Base-by-base conservation (phyloP, 1,140 invertebrate genomes). In the Arctopsyche grandis region DNA sequence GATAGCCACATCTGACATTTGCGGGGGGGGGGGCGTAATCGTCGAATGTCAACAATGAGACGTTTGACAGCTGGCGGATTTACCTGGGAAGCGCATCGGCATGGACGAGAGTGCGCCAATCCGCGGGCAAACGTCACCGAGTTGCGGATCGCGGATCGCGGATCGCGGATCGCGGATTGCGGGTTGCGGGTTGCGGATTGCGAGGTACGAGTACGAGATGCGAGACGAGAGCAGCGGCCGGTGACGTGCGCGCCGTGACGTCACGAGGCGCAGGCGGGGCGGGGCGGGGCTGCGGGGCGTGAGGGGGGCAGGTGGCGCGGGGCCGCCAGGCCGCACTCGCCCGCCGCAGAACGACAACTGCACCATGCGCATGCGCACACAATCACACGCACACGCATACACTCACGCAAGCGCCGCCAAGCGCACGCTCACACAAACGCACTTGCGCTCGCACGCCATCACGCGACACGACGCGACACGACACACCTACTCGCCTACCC, bases 321-420 rank as follows among this genome's bases (percentile, higher is more conserved):
- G 21, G 60, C 21, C 60, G 14, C 60, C 19, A 29, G 60, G 21
- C 60, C 60, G 60, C n/a, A 21, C 52, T 5, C 60, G 12, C 5
- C 16, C 5, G 60, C 60, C 60, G 60, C 60, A 22, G 60, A n/a
- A 29, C 60, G 60, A 52, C 48, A 22, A 22, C 60, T 66, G 21
- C 10, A 22, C 9, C 12, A 12, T 21, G 24, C 10, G 12, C 1
- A 24, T 10, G 12, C 21, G 16, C 16, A 12, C 10, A 1, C 10
- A 12, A 4, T 10, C 10, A 58, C 19, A 22, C 24, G 5, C 19
- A 10, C 10, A 7, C 19, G 24, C 3, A 5, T 21, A 10, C 52
- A 38, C 29, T 7, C 29, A 38, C 10, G 52, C 52, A 10, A 60
- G 7, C 5, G 58, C 58, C 58, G 21, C 5, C 58, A n/a, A 16